Percentiles rank a stretch among this genome's conserved stretches.
Evolutionary conservation across 2,113 vertebrate genomes (phyloP).

Genomic region (Otocyon megalotis): DNA sequence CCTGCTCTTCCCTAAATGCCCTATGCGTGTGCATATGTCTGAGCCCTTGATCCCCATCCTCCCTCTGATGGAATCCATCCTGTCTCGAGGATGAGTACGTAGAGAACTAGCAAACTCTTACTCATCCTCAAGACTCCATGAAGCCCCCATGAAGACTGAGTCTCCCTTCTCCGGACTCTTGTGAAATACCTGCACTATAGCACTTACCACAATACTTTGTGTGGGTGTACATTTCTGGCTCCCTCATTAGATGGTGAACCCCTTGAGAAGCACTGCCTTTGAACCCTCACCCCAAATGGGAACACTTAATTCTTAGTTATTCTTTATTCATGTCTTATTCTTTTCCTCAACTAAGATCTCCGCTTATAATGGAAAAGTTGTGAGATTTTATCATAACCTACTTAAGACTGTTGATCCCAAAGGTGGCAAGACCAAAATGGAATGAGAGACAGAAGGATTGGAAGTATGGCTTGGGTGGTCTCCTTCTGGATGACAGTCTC

Average conservation of each 20-base stretch:
- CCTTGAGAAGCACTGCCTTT: background rate
- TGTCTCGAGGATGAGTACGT: no score
- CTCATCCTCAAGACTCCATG: background rate
- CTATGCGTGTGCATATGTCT: accelerated
- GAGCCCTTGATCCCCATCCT: background rate
- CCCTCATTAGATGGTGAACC: background rate
- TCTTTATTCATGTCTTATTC: background rate
- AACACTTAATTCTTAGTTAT: background rate
- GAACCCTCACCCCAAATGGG: background rate
- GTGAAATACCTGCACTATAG: background rate
- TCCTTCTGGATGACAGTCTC: background rate
- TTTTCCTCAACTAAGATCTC: background rate
- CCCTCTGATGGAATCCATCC: background rate
- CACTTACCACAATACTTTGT: background rate
- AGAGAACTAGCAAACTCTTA: background rate
- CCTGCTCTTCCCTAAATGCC: accelerated
- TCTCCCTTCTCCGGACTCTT: background rate
- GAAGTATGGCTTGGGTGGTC: background rate
- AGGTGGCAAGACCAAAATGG: background rate
- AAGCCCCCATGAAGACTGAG: background rate
- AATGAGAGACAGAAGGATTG: background rate
- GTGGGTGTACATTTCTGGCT: background rate
- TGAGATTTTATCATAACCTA: background rate
- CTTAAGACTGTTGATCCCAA: background rate
- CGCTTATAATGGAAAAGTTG: background rate